Conservation (phyloP, 1,140 invertebrate genomes). For the Drosophila willistoni region DNA sequence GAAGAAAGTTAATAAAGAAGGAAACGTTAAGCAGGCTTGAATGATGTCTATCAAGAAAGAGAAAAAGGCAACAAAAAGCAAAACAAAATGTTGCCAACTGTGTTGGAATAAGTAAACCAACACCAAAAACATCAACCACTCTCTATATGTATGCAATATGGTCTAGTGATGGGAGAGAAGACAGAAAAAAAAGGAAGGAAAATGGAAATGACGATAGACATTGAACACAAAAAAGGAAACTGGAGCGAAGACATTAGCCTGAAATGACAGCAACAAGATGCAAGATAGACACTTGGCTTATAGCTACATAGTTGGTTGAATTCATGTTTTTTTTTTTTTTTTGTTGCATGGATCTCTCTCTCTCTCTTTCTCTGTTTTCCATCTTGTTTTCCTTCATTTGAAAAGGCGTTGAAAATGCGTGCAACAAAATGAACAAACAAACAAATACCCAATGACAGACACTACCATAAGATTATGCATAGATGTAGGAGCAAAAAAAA, state of each 20-base stretch:
- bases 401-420: conserved; percentile 54
- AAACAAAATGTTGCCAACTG: conserved; percentile 34
- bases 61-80: conserved; percentile 2
- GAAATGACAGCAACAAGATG: conserved; percentile 77
- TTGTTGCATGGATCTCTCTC: conserved; percentile 11
- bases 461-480: conserved; percentile 36
- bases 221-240: conserved; percentile 79
- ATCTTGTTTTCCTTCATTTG: neutral
- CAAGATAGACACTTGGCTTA: conserved; percentile 75
- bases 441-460: conserved; percentile 60
- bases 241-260: conserved; percentile 78
- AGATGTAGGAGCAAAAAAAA: neutral
- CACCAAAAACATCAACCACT: conserved; percentile 11
- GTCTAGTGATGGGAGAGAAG: conserved; percentile 14
- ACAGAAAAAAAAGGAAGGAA: conserved; percentile 13
- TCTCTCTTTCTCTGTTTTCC: conserved; percentile 1
- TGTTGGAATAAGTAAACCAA: conserved; percentile 45
- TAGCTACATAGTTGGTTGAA: conserved; percentile 31
- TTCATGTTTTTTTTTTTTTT: conserved; percentile 11
- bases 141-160: conserved; percentile 34
- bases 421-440: conserved; percentile 53
- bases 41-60: conserved; percentile 57
- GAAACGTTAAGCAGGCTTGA: conserved; percentile 67
- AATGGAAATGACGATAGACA: conserved; percentile 70
- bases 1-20: conserved; percentile 58